These are phyloP conservation scores for Mus caroli DNA, from an alignment of 2,797 vertebrate genomes.

Conservation along the genomic window DNA sequence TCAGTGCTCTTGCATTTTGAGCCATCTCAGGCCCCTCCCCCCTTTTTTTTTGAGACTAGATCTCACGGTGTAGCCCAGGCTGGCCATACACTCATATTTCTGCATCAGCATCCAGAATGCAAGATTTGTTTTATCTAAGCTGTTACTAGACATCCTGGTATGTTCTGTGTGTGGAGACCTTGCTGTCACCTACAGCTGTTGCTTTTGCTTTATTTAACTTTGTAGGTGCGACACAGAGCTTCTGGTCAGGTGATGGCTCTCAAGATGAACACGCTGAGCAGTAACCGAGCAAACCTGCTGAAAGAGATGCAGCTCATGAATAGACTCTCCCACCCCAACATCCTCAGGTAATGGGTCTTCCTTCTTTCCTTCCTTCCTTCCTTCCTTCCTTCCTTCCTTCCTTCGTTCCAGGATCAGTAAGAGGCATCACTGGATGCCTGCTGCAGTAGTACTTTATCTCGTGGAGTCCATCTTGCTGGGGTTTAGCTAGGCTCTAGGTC, in stretches of 20 bases:
- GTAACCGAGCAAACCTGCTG: slow-evolving; percentile 98
- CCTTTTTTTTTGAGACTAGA: not conserved
- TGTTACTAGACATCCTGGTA: slow-evolving; percentile 20
- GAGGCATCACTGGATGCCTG: not conserved
- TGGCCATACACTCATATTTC: not conserved
- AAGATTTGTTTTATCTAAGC: slow-evolving; percentile 59
- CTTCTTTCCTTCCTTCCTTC: not conserved
- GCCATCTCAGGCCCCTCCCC: too few relatives aligned
- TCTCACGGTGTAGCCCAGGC: not conserved
- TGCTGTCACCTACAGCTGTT: not conserved
- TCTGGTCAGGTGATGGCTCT: slow-evolving; percentile 98
- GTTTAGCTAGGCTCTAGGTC: slow-evolving; percentile 18
- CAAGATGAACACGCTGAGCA: slow-evolving; percentile 99
- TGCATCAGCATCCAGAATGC: not conserved
- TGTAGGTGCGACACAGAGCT: slow-evolving; percentile 95
- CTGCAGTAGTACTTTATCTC: slow-evolving; percentile 29
- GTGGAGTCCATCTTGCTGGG: not conserved
- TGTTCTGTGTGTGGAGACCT: not conserved
- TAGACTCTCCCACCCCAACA: slow-evolving; percentile 96
- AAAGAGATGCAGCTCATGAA: slow-evolving; percentile 99
- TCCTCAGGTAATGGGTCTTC: slow-evolving; percentile 90
- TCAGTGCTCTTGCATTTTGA: too few relatives aligned
- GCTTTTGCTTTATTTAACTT: slow-evolving; percentile 67
- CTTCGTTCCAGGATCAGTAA: not conserved
- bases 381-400: not conserved